These are phyloP conservation scores for Neomorphus geoffroyi DNA, from an alignment of 2,797 vertebrate genomes.

Conservation along the genomic window DNA sequence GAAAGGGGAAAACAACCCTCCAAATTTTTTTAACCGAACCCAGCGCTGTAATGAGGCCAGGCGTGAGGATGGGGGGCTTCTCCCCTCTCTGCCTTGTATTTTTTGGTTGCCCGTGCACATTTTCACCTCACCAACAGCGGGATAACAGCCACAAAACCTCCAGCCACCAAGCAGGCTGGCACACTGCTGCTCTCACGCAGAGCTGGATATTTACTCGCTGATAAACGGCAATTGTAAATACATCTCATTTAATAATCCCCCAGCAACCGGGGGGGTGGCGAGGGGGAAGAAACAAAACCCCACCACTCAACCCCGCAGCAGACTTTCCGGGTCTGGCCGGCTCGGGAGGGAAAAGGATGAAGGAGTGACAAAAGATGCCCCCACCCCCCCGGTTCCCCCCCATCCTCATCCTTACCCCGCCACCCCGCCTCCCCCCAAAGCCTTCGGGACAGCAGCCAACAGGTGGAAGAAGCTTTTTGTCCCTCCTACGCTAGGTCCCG, in stretches of 20 bases:
- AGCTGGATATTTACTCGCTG: constrained; percentile 63
- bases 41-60: not conserved
- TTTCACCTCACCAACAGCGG: constrained; percentile 66
- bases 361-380: constrained; percentile 53
- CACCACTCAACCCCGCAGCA: not conserved
- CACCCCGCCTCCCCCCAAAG: constrained; percentile 13
- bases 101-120: not conserved
- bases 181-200: constrained; percentile 31
- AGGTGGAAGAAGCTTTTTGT: constrained; percentile 73
- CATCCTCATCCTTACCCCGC: not conserved
- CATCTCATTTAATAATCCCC: constrained; percentile 67
- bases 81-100: not conserved
- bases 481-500: not conserved
- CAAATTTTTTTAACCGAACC: not conserved
- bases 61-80: not conserved
- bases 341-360: not conserved
- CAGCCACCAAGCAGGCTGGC: constrained; percentile 27
- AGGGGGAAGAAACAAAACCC: not conserved
- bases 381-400: no score
- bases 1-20: not conserved
- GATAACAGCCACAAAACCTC: constrained; percentile 67
- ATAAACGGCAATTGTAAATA: constrained; percentile 69
- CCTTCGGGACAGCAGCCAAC: constrained; percentile 73
- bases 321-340: not conserved
- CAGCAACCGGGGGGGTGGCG: constrained; percentile 55